Percentiles rank a stretch among this genome's conserved stretches.
Conservation (phyloP, 2,888 invertebrate genomes). For the Thecocarcelia acutangulata region DNA sequence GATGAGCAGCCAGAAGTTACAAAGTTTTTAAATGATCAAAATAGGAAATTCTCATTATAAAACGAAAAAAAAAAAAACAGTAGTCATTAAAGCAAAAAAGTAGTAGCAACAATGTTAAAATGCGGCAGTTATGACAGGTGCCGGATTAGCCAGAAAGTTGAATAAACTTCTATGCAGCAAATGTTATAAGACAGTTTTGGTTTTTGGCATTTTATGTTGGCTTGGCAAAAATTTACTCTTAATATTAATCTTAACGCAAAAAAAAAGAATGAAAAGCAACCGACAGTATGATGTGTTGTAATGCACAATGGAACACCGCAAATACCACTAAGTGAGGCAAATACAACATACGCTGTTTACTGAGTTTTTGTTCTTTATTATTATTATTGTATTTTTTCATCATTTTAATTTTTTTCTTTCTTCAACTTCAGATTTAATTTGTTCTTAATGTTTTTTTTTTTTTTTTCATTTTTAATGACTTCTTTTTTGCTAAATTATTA, state of each 20-base stretch:
- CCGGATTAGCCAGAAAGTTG: constrained; percentile 48
- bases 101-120: constrained; percentile 53
- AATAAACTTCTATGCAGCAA: constrained; percentile 48
- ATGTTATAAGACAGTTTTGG: constrained; percentile 35
- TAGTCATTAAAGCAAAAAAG: constrained; percentile 54
- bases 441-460: too few relatives aligned
- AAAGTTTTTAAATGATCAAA: constrained; percentile 8
- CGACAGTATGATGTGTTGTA: constrained; percentile 20
- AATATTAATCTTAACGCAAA: constrained; percentile 28
- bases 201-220: background rate
- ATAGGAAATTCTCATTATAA: constrained; percentile 3
- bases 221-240: constrained; percentile 6
- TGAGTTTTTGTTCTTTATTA: background rate
- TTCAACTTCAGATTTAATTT: too few relatives aligned
- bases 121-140: constrained; percentile 61
- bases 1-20: constrained; percentile 2
- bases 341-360: background rate
- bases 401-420: too few relatives aligned
- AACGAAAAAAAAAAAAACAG: constrained; percentile 31
- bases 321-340: constrained; percentile 53
- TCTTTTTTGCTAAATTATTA: too few relatives aligned
- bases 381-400: too few relatives aligned
- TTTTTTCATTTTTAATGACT: too few relatives aligned
- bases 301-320: constrained; percentile 61
- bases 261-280: constrained; percentile 18